Base-by-base conservation (phyloP, 1,140 invertebrate species). In the Aradophagus sp. region DNA sequence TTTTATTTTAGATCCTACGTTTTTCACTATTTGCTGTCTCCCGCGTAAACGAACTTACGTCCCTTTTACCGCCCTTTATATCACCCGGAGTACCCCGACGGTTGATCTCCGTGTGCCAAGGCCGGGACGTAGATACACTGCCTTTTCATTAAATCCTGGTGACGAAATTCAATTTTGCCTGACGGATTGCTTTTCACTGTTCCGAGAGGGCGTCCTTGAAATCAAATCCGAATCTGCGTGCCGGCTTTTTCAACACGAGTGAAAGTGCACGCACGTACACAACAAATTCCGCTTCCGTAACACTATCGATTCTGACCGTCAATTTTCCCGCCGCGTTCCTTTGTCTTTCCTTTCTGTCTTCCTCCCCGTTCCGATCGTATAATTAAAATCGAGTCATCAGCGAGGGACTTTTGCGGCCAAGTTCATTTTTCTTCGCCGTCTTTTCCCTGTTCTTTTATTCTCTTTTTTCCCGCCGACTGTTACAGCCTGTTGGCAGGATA, bases 141-240 rank as follows among this genome's bases (percentile, higher is more conserved):
- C 74, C 75, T 75, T 82, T 81, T 80, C 79, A 80, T 83, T 84
- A 81, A 82, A 84, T 80, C 58, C 72, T 62, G 41, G 73, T 65
- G 75, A 76, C 74, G 77, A 81, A 79, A 83, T 84, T 82, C 78
- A 84, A 84, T 85, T 84, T 83, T 79, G 65, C 73, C 70, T 75
- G 76, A 75, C 73, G 82, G 71, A 84, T 84, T 84, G 80, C 80
- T 83, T 84, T 85, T 82, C 79, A 77, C 69, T 80, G 79, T 80
- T 77, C 66, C 75, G 73, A 61, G 73, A 61, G 63, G 52, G 53
- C 53, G 63, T 65, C 63, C 70, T 73, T 68, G 80, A 81, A 83
- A 82, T 77, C 55, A 76, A 76, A 82, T 81, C 72, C 69, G 59
- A 72, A 77, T 79, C 73, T 74, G 50, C 53, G 67, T 75, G 50